phyloP scores from a whole-genome alignment of 2,888 invertebrate species.

The Campoplex capitator region DNA sequence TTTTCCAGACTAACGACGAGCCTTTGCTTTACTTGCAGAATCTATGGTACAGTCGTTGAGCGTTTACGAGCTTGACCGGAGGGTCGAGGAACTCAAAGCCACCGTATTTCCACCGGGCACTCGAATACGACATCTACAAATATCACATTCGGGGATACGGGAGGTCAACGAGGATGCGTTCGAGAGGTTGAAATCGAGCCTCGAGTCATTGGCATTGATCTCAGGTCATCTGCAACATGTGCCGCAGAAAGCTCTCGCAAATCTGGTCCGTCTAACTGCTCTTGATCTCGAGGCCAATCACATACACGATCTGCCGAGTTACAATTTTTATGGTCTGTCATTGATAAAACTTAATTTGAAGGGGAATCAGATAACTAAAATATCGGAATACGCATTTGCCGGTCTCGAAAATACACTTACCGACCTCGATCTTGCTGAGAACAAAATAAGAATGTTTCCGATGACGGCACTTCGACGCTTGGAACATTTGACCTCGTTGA shows the following conservation, averaged over 20 bases:
- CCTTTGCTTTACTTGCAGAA: constrained; percentile 71
- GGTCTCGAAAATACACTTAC: constrained; percentile 91
- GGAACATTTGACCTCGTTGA: constrained; percentile 89
- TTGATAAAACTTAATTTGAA: constrained; percentile 93
- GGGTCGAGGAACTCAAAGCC: constrained; percentile 90
- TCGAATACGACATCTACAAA: constrained; percentile 91
- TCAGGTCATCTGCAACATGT: constrained; percentile 91
- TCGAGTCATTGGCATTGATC: constrained; percentile 92
- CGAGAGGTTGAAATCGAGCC: constrained; percentile 79
- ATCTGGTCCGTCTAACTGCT: constrained; percentile 89
- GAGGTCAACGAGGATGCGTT: constrained; percentile 83
- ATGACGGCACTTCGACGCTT: constrained; percentile 92
- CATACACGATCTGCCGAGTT: constrained; percentile 93
- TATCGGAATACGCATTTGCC: constrained; percentile 93
- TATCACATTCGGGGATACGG: constrained; percentile 88
- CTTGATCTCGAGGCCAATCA: constrained; percentile 94
- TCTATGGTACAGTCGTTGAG: constrained; percentile 92
- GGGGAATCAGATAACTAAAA: constrained; percentile 91
- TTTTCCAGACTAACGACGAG: not conserved
- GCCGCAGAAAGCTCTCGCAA: constrained; percentile 91
- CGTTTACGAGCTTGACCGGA: constrained; percentile 94
- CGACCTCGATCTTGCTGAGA: constrained; percentile 95
- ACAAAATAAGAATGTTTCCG: constrained; percentile 93
- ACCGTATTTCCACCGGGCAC: constrained; percentile 90
- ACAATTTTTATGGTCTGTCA: constrained; percentile 94